Percentiles rank a stretch among this genome's conserved stretches.
Conservation (phyloP, 2,113 vertebrate genomes). For the Triplophysa dalaica region DNA sequence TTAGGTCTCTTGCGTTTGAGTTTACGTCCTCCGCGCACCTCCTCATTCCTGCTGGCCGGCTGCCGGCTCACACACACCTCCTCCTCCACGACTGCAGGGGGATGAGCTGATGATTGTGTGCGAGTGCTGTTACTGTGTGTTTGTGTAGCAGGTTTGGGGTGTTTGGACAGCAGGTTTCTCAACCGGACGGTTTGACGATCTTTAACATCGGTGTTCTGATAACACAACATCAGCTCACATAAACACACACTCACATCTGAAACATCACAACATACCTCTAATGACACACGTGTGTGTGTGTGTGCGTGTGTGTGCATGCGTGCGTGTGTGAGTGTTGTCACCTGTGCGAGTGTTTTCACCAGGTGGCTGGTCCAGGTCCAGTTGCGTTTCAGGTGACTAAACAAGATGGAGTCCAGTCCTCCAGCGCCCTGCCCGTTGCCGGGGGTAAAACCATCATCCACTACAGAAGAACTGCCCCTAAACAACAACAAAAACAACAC, state of each 20-base stretch:
- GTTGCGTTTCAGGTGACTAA: constrained; percentile 91
- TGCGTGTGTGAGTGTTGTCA: background rate
- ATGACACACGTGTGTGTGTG: background rate
- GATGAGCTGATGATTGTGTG: too few relatives aligned
- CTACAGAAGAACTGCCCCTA: constrained; percentile 81
- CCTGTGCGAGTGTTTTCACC: constrained; percentile 62
- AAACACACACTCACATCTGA: constrained; percentile 32
- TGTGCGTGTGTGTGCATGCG: constrained; percentile 4
- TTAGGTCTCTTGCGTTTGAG: constrained; percentile 78
- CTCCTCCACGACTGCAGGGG: constrained; percentile 64
- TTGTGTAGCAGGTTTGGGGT: constrained; percentile 55
- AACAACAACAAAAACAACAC: background rate
- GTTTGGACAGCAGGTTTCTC: constrained; percentile 84
- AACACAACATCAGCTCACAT: constrained; percentile 15
- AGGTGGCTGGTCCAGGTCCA: constrained; percentile 96
- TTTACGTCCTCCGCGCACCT: constrained; percentile 75
- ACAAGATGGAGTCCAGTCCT: constrained; percentile 91
- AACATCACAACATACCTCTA: background rate
- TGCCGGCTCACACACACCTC: constrained; percentile 70
- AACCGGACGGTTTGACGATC: constrained; percentile 77
- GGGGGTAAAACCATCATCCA: constrained; percentile 83
- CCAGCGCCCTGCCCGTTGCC: constrained; percentile 90
- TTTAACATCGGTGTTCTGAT: constrained; percentile 60
- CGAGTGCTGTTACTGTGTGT: background rate
- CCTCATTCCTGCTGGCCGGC: constrained; percentile 64